phyloP scores from a whole-genome alignment of 2,888 invertebrate species.

The Lottia scabra region DNA sequence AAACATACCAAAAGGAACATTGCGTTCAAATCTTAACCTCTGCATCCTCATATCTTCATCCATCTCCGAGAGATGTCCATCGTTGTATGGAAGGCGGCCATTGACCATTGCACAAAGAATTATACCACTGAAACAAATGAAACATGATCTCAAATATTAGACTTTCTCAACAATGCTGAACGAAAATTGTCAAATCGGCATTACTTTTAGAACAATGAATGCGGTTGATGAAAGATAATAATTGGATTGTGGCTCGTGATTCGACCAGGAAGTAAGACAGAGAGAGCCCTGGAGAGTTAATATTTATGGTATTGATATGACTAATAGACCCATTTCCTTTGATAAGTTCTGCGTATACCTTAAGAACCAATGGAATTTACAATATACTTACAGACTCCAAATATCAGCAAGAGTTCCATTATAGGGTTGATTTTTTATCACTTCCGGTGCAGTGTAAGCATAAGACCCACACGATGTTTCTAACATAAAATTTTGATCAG shows the following conservation, averaged over 20 bases:
- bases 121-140: slow-evolving; percentile 37
- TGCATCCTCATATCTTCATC: slow-evolving; percentile 54
- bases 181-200: not conserved
- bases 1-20: slow-evolving; percentile 41
- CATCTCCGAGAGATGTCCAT: slow-evolving; percentile 41
- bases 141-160: not conserved
- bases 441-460: slow-evolving; percentile 53
- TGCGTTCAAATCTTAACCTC: slow-evolving; percentile 41
- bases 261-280: too few relatives aligned
- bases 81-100: slow-evolving; percentile 49
- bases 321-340: too few relatives aligned
- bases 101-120: slow-evolving; percentile 53
- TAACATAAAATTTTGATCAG: slow-evolving; percentile 30
- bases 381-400: slow-evolving; percentile 48
- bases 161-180: too few relatives aligned
- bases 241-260: too few relatives aligned
- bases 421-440: slow-evolving; percentile 43
- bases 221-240: not conserved
- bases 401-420: slow-evolving; percentile 46
- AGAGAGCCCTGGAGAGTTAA: too few relatives aligned
- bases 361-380: too few relatives aligned
- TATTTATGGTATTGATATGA: too few relatives aligned
- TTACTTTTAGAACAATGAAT: not conserved
- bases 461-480: slow-evolving; percentile 52
- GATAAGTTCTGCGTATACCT: too few relatives aligned